phyloP scores from a whole-genome alignment of 2,888 invertebrate genomes.

The Calliopum simillimum region DNA sequence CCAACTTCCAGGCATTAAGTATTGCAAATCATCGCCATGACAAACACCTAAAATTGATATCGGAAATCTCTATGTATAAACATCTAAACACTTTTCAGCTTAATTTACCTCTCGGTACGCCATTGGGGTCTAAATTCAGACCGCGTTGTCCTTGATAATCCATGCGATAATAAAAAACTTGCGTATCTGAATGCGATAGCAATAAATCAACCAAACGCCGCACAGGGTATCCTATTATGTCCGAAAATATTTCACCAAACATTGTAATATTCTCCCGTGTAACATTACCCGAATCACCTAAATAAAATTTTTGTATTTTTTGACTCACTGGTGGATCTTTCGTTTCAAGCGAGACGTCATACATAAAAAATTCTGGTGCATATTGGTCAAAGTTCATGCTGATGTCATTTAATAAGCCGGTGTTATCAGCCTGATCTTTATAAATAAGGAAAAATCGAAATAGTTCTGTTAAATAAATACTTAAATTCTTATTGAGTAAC shows the following conservation, averaged over 20 bases:
- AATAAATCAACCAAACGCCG: too few species aligned
- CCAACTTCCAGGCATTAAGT: constrained; percentile 52
- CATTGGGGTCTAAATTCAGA: constrained; percentile 66
- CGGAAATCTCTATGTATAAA: neutral
- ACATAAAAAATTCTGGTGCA: constrained; percentile 64
- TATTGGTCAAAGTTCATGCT: constrained; percentile 54
- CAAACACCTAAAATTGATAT: constrained; percentile 43
- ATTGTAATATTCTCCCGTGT: constrained; percentile 69
- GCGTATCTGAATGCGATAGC: too few species aligned
- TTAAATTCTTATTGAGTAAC: neutral
- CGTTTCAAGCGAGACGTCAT: constrained; percentile 56
- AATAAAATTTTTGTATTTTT: constrained; percentile 49
- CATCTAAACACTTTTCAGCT: constrained; percentile 49
- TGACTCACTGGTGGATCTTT: constrained; percentile 4
- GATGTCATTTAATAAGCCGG: constrained; percentile 54
- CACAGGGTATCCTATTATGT: too few species aligned
- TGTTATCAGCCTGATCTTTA: constrained; percentile 51
- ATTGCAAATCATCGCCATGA: constrained; percentile 60
- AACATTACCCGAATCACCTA: constrained; percentile 68
- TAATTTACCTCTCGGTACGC: too few species aligned
- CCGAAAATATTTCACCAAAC: too few species aligned
- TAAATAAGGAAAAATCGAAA: too few species aligned
- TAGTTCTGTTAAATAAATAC: too few species aligned
- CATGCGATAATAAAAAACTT: constrained; percentile 73
- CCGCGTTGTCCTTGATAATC: constrained; percentile 72